Evolutionary conservation across 1,140 invertebrate species (phyloP).

Genomic region (Drosophila melanica): DNA sequence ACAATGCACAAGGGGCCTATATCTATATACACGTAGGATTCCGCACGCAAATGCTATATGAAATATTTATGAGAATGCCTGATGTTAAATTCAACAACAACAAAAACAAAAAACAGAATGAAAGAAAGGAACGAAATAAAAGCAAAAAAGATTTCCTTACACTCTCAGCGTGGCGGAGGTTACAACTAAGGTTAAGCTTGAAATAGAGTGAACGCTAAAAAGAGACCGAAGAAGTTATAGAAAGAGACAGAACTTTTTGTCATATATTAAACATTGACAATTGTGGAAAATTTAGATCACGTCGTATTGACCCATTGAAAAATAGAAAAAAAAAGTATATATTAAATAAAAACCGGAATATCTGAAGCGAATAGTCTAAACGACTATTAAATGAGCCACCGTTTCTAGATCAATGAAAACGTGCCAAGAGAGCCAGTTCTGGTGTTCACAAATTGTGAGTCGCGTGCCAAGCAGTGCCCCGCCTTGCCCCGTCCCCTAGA

Average conservation of each 20-base stretch:
- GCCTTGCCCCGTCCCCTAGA: background rate
- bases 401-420: conserved; percentile 58
- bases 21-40: conserved; percentile 29
- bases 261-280: conserved; percentile 22
- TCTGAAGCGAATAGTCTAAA: conserved; percentile 21
- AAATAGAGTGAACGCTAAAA: background rate
- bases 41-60: conserved; percentile 44
- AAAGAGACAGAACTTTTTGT: background rate
- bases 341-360: conserved; percentile 13
- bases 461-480: background rate
- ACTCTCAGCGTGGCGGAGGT: background rate
- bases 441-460: conserved; percentile 8
- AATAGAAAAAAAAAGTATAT: conserved; percentile 7
- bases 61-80: conserved; percentile 71
- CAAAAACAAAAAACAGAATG: conserved; percentile 10
- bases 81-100: conserved; percentile 75
- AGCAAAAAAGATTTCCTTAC: background rate
- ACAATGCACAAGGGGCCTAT: conserved; percentile 30
- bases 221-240: background rate
- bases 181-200: conserved; percentile 51
- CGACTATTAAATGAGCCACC: conserved; percentile 21
- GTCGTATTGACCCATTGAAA: conserved; percentile 51
- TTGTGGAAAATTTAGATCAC: conserved; percentile 42
- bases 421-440: conserved; percentile 33
- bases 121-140: conserved; percentile 9